Percentiles rank a stretch among this genome's conserved stretches.
Evolutionary conservation across 2,888 invertebrate genomes (phyloP).

Genomic region (Timema cristinae): DNA sequence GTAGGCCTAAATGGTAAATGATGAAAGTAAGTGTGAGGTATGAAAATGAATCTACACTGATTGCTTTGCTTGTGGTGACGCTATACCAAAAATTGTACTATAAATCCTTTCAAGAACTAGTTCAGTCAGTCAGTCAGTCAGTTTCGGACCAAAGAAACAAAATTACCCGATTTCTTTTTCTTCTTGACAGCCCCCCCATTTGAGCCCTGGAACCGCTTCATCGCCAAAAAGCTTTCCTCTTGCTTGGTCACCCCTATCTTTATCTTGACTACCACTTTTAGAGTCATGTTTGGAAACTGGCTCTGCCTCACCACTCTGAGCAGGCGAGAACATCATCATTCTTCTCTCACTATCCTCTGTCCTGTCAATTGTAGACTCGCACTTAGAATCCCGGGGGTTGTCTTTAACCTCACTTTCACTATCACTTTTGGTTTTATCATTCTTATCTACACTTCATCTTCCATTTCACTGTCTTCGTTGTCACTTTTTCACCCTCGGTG

Average conservation of each 20-base stretch:
- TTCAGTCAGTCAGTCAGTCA: too few relatives aligned
- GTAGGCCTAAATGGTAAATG: too few relatives aligned
- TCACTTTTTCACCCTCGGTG: conserved; percentile 26
- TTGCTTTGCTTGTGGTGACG: background rate
- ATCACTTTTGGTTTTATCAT: conserved; percentile 27
- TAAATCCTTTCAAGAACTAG: background rate
- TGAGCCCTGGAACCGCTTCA: conserved; percentile 13
- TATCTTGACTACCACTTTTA: conserved; percentile 8
- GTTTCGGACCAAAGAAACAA: background rate
- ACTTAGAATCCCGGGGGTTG: conserved; percentile 21
- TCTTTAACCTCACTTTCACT: conserved; percentile 31
- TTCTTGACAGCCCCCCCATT: conserved; percentile 20
- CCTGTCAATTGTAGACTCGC: conserved; percentile 29
- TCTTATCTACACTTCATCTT: conserved; percentile 26
- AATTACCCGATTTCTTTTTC: conserved; percentile 26
- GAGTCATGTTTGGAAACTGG: conserved; percentile 14
- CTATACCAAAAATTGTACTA: too few relatives aligned
- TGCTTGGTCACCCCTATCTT: conserved; percentile 18
- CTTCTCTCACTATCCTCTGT: conserved; percentile 32
- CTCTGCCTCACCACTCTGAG: conserved; percentile 20
- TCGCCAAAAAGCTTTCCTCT: conserved; percentile 21
- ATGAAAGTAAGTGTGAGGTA: background rate
- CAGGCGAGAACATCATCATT: conserved; percentile 32
- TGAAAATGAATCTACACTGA: background rate
- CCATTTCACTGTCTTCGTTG: conserved; percentile 25